phyloP scores from a whole-genome alignment of 2,113 vertebrate species.

The Eidolon helvum region DNA sequence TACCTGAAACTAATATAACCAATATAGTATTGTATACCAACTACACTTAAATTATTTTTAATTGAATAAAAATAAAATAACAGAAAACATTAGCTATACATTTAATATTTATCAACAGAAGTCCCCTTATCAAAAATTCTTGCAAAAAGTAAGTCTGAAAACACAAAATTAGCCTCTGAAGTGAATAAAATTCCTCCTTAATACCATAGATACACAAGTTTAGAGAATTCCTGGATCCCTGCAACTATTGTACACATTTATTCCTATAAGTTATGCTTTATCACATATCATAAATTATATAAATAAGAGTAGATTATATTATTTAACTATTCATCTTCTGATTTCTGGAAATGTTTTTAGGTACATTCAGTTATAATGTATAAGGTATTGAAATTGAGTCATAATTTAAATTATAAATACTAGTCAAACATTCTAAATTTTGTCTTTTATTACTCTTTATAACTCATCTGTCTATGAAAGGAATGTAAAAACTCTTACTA shows the following conservation, averaged over 20 bases:
- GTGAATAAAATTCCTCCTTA: neutral
- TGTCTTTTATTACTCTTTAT: neutral
- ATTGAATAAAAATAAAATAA: neutral
- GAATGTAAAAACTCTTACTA: neutral
- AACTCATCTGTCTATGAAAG: neutral
- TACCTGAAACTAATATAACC: neutral
- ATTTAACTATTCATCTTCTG: neutral
- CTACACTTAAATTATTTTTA: too few relatives aligned
- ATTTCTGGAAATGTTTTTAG: neutral
- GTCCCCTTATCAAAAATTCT: neutral
- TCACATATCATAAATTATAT: neutral
- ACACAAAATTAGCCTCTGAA: neutral
- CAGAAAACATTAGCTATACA: neutral
- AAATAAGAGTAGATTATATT: neutral
- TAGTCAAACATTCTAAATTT: neutral
- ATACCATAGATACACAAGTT: neutral
- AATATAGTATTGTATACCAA: too few relatives aligned
- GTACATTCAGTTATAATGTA: neutral
- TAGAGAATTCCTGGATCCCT: neutral
- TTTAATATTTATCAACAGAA: constrained; percentile 6
- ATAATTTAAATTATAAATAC: neutral
- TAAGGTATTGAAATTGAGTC: neutral
- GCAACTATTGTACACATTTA: neutral
- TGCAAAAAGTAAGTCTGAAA: neutral
- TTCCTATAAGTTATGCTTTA: neutral